Evolutionary conservation across 2,113 vertebrate species (phyloP).

Genomic region (Carlito syrichta): DNA sequence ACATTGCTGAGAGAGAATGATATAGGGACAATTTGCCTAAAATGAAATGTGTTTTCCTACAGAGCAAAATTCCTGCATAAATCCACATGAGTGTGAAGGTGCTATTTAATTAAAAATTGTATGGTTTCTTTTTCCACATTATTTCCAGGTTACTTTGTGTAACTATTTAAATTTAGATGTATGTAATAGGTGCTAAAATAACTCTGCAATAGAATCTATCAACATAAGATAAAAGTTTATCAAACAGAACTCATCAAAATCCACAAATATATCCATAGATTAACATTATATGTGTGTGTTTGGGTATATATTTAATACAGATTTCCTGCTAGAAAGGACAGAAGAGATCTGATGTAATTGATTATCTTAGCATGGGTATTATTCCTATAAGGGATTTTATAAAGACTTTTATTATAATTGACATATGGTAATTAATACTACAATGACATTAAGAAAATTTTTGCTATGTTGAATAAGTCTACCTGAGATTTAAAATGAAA

Average conservation of each 20-base stretch:
- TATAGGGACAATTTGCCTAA: slow-evolving; percentile 12
- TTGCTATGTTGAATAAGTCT: background rate
- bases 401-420: background rate
- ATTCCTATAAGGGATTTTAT: background rate
- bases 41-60: slow-evolving; percentile 18
- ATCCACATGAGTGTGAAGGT: background rate
- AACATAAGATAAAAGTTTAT: background rate
- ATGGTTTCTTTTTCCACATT: background rate
- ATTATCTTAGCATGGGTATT: background rate
- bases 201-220: background rate
- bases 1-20: background rate
- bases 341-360: background rate
- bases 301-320: background rate
- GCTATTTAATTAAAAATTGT: slow-evolving; percentile 29
- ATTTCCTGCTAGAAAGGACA: background rate
- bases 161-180: background rate
- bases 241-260: background rate
- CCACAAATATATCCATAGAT: background rate
- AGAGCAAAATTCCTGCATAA: slow-evolving; percentile 21
- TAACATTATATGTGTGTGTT: background rate
- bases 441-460: background rate
- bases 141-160: slow-evolving; percentile 18
- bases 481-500: slow-evolving; percentile 15
- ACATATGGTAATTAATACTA: background rate
- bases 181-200: background rate